Base-by-base conservation (phyloP, 2,797 vertebrate species). In the Trachurus trachurus region DNA sequence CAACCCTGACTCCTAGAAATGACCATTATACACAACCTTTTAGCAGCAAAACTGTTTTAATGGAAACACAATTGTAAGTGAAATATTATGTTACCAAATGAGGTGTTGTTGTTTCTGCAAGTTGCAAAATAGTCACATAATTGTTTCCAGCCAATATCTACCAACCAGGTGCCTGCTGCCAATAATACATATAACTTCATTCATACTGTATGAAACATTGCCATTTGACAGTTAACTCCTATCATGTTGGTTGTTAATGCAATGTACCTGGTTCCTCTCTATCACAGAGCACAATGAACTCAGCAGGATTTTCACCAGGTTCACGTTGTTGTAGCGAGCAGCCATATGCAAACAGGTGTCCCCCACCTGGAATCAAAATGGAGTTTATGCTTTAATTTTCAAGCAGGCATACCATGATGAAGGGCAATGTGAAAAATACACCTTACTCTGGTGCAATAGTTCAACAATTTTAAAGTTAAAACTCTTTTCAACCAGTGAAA, bases 321-420 rank as follows among this genome's bases (percentile, higher is more conserved):
- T 91, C 89, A 95, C 90, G 92, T 98, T 96, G 92, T 97, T 96
- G 92, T 98, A 98, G 85, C 97, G 96, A 21, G 96, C 96, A 26
- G 97, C 96, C 47, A 97, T 89, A 81, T 98, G 97, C 91, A 98
- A 90, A 95, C 97, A 97, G 62, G 96, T 96, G 89, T 98, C 97
- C 59, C 96, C 97, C 88, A 91, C 89, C 97, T 98, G 95, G 2
- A 86, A 85, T 6, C 50, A 63, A 40, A 78, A 6, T n/a, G 68
- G 19, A 71, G 6, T 9, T 39, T 11, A 29, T 4, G 26, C 4
- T n/a, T 63, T 9, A n/a, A 12, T 26, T 5, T 22, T 45, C 65
- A 54, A 45, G 11, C n/a, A 47, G 6, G 3, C 3, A 42, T 19
- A 34, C 49, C 13, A 45, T 49, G 7, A 26, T 45, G 1, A 39